These are phyloP conservation scores for Nowickia ferox DNA, from an alignment of 2,888 invertebrate species.

Conservation along the genomic window DNA sequence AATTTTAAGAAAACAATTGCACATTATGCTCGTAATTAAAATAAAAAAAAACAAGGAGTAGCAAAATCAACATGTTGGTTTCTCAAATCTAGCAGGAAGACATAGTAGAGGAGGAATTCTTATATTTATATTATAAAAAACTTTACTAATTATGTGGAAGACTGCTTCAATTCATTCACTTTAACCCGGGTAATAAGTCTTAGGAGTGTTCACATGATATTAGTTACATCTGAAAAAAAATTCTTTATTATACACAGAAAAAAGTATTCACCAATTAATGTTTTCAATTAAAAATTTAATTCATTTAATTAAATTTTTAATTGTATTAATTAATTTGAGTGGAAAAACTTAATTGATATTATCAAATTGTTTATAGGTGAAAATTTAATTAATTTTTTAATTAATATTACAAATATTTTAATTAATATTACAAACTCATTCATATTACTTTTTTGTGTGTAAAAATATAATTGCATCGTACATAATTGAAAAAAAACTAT, in stretches of 20 bases:
- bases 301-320: too few relatives aligned
- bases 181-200: not conserved
- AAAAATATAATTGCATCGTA: too few relatives aligned
- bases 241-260: not conserved
- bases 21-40: conserved; percentile 30
- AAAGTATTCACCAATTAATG: too few relatives aligned
- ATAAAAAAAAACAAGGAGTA: conserved; percentile 33
- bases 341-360: too few relatives aligned
- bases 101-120: conserved; percentile 36
- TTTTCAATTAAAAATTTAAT: too few relatives aligned
- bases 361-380: too few relatives aligned
- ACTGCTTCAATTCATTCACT: conserved; percentile 6
- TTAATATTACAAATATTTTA: too few relatives aligned
- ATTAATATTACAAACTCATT: too few relatives aligned
- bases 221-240: not conserved
- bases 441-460: too few relatives aligned
- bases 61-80: conserved; percentile 34
- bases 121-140: conserved; percentile 50
- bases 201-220: not conserved
- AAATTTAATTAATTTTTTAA: too few relatives aligned
- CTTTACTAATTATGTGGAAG: conserved; percentile 58
- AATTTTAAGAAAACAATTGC: conserved; percentile 20
- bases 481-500: too few relatives aligned
- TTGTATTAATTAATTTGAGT: too few relatives aligned
- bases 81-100: not conserved